Conservation (phyloP, 2,888 invertebrate species). For the Andrena dorsata region DNA sequence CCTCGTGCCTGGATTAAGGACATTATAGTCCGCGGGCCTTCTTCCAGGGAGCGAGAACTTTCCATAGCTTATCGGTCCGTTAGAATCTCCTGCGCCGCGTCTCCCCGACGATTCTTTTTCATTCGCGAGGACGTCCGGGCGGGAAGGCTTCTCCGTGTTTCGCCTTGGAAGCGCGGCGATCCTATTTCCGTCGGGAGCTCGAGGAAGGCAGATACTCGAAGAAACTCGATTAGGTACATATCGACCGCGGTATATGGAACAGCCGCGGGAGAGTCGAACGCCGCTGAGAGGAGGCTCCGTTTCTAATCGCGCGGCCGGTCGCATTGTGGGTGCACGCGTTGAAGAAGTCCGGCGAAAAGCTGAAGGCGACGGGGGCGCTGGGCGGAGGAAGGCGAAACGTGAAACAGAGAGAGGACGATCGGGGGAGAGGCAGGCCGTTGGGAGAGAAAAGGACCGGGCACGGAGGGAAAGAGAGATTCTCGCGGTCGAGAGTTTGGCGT, state of each 20-base stretch:
- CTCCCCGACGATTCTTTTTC: slow-evolving; percentile 49
- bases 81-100: slow-evolving; percentile 58
- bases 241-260: slow-evolving; percentile 49
- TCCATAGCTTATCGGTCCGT: slow-evolving; percentile 65
- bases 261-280: slow-evolving; percentile 15
- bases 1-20: slow-evolving; percentile 64
- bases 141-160: not conserved
- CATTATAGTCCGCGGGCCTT: slow-evolving; percentile 58
- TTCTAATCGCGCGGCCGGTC: slow-evolving; percentile 13
- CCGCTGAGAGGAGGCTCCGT: slow-evolving; percentile 15
- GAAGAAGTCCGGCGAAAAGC: slow-evolving; percentile 57
- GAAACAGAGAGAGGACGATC: not conserved
- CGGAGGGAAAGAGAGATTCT: slow-evolving; percentile 53
- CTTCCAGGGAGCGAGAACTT: slow-evolving; percentile 45
- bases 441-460: not conserved
- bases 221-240: slow-evolving; percentile 43
- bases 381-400: not conserved
- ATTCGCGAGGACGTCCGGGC: not conserved
- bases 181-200: slow-evolving; percentile 14
- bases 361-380: slow-evolving; percentile 13
- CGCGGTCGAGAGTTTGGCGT: slow-evolving; percentile 70
- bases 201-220: slow-evolving; percentile 18
- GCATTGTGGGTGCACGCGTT: slow-evolving; percentile 41
- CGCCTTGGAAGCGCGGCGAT: not conserved
- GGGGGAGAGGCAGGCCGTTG: not conserved